Base-by-base conservation (phyloP, 2,797 vertebrate genomes). In the Triplophysa bombifrons region DNA sequence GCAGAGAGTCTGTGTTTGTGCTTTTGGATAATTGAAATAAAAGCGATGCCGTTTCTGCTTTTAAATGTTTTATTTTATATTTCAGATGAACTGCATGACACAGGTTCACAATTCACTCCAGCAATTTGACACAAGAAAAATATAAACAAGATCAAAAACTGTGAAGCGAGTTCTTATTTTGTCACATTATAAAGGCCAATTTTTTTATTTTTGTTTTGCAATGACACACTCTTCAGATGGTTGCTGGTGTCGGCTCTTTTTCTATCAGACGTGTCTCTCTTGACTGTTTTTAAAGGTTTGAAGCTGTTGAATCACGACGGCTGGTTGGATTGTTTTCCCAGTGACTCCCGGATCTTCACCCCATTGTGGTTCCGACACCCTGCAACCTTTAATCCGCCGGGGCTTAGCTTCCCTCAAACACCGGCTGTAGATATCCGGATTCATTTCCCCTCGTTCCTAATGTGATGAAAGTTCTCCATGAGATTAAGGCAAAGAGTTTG, bases 381-480 rank as follows among this genome's bases (percentile, higher is more conserved):
- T 74, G 63, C 64, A 0, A 30, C 20, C 56, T 51, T 70, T 85
- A 84, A 85, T 85, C 83, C 60, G 5, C 73, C 11, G 34, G 34
- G 65, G 56, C 73, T 85, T 81, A 82, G 50, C 82, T 76, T 72
- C 44, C 22, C 60, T 68, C 81, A 78, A 71, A 81, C 66, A 48
- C 69, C 44, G 53, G 60, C 38, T 65, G 50, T 22, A 50, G 34
- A 67, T 51, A 69, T 61, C 74, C 56, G 70, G n/a, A 53, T 76
- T 79, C 41, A 73, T 76, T 70, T 69, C 73, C 78, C 60, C 22
- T 25, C 13, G 5, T 38, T 66, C 46, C 50, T 25, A 16, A 27
- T 76, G 50, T 3, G 5, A 25, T 41, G 12, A 72, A 13, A 66
- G 72, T 77, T 66, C 66, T 58, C 12, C n/a, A 4, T 4, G 4